Percentiles rank a stretch among this genome's conserved stretches.
phyloP scores from a whole-genome alignment of 2,888 invertebrate species.

The Pilophorus perplexus region DNA sequence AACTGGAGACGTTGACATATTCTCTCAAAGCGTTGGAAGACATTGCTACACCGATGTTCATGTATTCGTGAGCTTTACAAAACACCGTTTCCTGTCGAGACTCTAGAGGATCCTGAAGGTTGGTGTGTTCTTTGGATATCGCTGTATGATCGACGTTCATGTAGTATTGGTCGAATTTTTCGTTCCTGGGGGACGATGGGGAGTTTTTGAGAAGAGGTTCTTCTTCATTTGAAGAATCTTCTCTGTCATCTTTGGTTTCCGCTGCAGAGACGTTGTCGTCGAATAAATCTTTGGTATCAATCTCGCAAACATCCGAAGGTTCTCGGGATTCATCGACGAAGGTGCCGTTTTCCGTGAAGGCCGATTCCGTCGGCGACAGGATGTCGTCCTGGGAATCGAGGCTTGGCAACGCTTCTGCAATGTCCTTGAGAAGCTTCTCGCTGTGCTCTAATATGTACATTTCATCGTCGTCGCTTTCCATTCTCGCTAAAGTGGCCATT shows the following conservation, averaged over 20 bases:
- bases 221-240: constrained; percentile 27
- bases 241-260: constrained; percentile 39
- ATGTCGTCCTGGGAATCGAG: constrained; percentile 39
- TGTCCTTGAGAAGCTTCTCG: constrained; percentile 37
- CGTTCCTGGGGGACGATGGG: not conserved
- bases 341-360: constrained; percentile 37
- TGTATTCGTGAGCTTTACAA: constrained; percentile 29
- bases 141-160: constrained; percentile 34
- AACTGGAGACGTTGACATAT: constrained; percentile 46
- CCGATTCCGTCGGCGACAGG: constrained; percentile 44
- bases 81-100: not conserved
- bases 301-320: constrained; percentile 10
- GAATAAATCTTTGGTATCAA: constrained; percentile 29
- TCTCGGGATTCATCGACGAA: constrained; percentile 29
- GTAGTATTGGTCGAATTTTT: constrained; percentile 8
- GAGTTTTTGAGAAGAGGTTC: constrained; percentile 9
- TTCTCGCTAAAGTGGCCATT: constrained; percentile 27
- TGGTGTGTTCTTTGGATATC: constrained; percentile 35
- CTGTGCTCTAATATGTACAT: constrained; percentile 42
- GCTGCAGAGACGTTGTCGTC: constrained; percentile 13
- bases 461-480: constrained; percentile 38
- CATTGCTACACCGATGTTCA: constrained; percentile 13
- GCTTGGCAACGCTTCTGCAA: constrained; percentile 36
- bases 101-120: not conserved
- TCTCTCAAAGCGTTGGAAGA: constrained; percentile 30